Evolutionary conservation across 2,888 invertebrate species (phyloP).

Genomic region (Synergus itoensis): DNA sequence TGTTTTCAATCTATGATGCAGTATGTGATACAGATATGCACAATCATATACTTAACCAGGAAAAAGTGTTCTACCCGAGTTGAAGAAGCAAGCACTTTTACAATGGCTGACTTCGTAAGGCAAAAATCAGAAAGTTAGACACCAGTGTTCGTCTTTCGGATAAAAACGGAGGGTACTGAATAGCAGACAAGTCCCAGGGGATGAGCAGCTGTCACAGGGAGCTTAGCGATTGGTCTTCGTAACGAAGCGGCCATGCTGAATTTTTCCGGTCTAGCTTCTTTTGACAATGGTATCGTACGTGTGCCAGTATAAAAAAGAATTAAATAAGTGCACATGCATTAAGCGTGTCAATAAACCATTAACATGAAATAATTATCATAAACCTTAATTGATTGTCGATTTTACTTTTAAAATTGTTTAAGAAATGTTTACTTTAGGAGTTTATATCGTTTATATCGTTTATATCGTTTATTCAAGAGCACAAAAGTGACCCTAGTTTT

Average conservation of each 20-base stretch:
- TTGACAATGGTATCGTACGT: constrained; percentile 65
- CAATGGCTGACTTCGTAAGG: constrained; percentile 78
- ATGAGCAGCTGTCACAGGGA: constrained; percentile 74
- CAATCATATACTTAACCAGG: constrained; percentile 5
- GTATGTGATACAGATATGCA: neutral
- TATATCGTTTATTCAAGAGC: too few species aligned
- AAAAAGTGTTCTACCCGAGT: constrained; percentile 40
- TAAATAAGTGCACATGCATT: constrained; percentile 50
- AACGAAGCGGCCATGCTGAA: constrained; percentile 73
- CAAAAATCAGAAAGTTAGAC: constrained; percentile 78
- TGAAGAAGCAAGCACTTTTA: constrained; percentile 64
- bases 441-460: too few species aligned
- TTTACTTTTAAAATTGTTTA: too few species aligned
- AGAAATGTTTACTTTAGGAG: too few species aligned
- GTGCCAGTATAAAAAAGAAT: constrained; percentile 48
- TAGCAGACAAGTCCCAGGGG: constrained; percentile 66
- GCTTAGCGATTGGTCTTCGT: constrained; percentile 69
- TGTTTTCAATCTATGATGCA: too few species aligned
- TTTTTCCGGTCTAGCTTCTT: constrained; percentile 75
- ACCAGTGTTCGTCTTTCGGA: constrained; percentile 61
- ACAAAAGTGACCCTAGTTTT: too few species aligned
- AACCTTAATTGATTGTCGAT: too few species aligned
- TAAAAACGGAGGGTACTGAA: constrained; percentile 53
- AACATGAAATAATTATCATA: too few species aligned
- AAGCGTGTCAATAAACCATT: neutral